phyloP scores from a whole-genome alignment of 2,888 invertebrate genomes.

The Stenotaenia linearis region DNA sequence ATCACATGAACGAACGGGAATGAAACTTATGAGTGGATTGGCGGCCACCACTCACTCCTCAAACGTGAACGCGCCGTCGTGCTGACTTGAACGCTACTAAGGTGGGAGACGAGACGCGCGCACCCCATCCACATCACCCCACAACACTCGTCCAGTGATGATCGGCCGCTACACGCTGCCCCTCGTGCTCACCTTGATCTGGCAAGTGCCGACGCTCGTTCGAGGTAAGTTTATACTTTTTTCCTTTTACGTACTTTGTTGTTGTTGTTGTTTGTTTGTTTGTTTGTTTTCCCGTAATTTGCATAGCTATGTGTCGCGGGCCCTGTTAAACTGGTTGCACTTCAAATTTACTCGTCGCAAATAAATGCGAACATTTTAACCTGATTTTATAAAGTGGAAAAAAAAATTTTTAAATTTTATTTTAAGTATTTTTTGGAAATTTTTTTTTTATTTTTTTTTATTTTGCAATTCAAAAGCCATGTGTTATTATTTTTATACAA shows the following conservation, averaged over 20 bases:
- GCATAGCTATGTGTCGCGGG: neutral
- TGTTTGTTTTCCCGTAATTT: neutral
- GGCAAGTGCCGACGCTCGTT: neutral
- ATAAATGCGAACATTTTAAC: neutral
- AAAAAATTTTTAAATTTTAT: neutral
- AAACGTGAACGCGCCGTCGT: conserved; percentile 7
- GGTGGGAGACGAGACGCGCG: neutral
- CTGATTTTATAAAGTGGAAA: neutral
- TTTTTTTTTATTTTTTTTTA: neutral
- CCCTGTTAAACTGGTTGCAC: neutral
- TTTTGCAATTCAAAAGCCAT: neutral
- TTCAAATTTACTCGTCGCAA: neutral
- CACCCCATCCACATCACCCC: neutral
- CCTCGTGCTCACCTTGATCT: neutral
- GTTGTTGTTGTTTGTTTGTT: neutral
- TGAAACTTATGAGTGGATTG: conserved; percentile 19
- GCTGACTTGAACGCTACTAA: neutral
- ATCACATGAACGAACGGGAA: conserved; percentile 24
- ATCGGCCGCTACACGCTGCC: neutral
- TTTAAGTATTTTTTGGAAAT: neutral
- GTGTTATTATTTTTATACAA: neutral
- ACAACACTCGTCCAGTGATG: neutral
- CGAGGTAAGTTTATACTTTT: neutral
- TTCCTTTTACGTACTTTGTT: neutral
- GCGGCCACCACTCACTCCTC: neutral